Conservation (phyloP, 2,888 invertebrate species). For the Cryptocheilus praepositus region DNA sequence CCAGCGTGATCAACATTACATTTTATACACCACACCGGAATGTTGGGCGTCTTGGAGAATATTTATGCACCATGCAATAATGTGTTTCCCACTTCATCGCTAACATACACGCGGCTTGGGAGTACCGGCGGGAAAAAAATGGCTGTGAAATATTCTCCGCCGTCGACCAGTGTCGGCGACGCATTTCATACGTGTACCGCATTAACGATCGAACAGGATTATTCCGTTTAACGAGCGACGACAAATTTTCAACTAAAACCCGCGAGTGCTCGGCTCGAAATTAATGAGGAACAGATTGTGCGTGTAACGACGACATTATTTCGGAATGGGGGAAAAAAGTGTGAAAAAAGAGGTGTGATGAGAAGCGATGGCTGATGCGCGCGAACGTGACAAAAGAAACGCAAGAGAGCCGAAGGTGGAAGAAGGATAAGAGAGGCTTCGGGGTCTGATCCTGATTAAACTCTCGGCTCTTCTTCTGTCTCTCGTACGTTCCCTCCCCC, state of each 20-base stretch:
- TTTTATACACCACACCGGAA: too few relatives aligned
- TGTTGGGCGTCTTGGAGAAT: too few relatives aligned
- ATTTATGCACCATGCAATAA: too few relatives aligned
- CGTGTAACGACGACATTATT: conserved; percentile 61
- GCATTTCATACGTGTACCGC: too few relatives aligned
- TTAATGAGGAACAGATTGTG: conserved; percentile 50
- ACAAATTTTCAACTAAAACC: neutral
- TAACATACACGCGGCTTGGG: too few relatives aligned
- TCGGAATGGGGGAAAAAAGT: conserved; percentile 16
- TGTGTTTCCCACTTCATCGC: too few relatives aligned
- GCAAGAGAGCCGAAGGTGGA: conserved; percentile 24
- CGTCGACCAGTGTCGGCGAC: too few relatives aligned
- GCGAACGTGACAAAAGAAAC: conserved; percentile 37
- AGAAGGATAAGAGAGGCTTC: conserved; percentile 35
- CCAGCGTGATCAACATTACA: too few relatives aligned
- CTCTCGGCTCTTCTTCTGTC: conserved; percentile 43
- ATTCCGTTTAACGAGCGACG: too few relatives aligned
- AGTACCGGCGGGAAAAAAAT: too few relatives aligned
- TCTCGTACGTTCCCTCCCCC: conserved; percentile 25
- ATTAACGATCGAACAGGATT: too few relatives aligned
- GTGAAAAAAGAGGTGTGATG: neutral
- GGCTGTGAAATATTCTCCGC: too few relatives aligned
- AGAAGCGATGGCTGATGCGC: conserved; percentile 33
- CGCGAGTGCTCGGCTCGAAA: conserved; percentile 6
- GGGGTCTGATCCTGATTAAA: conserved; percentile 66